phyloP scores from a whole-genome alignment of 2,113 vertebrate species.

The Daphoenositta chrysoptera region DNA sequence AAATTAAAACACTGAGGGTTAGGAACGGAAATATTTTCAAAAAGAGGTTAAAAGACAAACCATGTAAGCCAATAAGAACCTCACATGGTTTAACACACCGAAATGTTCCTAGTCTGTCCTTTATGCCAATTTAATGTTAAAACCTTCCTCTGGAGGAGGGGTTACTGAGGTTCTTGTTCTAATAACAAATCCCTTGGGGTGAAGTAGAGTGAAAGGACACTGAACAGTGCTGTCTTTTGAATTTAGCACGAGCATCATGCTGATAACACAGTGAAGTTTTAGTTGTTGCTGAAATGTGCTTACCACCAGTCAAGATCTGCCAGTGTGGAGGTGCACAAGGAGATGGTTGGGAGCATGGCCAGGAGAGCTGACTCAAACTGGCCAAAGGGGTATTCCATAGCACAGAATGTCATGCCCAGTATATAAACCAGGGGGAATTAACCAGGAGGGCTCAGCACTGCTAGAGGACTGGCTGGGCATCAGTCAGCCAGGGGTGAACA shows the following conservation, averaged over 20 bases:
- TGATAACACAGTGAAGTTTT: not conserved
- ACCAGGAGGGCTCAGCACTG: not conserved
- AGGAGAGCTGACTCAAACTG: not conserved
- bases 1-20: not conserved
- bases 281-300: not conserved
- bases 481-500: not conserved
- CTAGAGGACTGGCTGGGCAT: no score
- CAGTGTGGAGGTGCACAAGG: not conserved
- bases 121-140: not conserved
- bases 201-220: not conserved
- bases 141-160: not conserved
- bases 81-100: accelerated
- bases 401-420: not conserved
- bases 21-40: not conserved
- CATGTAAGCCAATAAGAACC: not conserved
- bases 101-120: not conserved
- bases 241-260: not conserved
- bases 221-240: not conserved
- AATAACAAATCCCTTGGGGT: not conserved
- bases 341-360: not conserved
- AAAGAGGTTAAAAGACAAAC: not conserved
- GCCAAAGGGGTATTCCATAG: not conserved
- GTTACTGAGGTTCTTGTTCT: not conserved
- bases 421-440: not conserved
- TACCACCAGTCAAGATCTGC: not conserved